phyloP scores from a whole-genome alignment of 2,888 invertebrate genomes.

The Agrotis puta region DNA sequence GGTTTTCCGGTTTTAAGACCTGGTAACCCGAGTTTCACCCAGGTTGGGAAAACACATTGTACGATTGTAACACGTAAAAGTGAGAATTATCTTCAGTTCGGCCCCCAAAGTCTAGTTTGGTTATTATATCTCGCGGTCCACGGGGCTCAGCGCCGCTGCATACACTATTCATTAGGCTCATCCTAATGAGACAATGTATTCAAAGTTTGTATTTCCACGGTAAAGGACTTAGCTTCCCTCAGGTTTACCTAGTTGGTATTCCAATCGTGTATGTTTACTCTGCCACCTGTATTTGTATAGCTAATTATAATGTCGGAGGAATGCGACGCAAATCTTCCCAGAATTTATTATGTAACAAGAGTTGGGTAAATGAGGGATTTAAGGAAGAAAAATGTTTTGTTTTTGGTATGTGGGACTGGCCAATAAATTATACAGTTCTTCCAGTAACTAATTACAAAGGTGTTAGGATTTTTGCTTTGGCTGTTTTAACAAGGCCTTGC shows the following conservation, averaged over 20 bases:
- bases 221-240: slow-evolving; percentile 58
- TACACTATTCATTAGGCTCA: slow-evolving; percentile 79
- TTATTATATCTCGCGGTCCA: slow-evolving; percentile 69
- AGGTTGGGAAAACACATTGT: too few species aligned
- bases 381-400: slow-evolving; percentile 28
- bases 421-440: slow-evolving; percentile 32
- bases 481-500: background rate
- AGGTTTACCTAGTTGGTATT: slow-evolving; percentile 58
- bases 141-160: slow-evolving; percentile 65
- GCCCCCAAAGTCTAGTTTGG: slow-evolving; percentile 48
- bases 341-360: slow-evolving; percentile 35
- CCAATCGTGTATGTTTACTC: slow-evolving; percentile 52
- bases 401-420: slow-evolving; percentile 13
- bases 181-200: slow-evolving; percentile 78
- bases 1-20: too few species aligned
- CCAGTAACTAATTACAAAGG: slow-evolving; percentile 1
- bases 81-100: slow-evolving; percentile 41
- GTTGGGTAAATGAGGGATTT: slow-evolving; percentile 26
- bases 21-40: too few species aligned
- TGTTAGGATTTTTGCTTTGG: background rate
- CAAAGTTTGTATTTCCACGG: slow-evolving; percentile 72
- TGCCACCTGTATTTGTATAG: slow-evolving; percentile 44
- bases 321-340: slow-evolving; percentile 45
- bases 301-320: slow-evolving; percentile 58
- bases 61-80: background rate